Percentiles rank a stretch among this genome's conserved stretches.
These are phyloP conservation scores for Menidia menidia DNA, from an alignment of 2,797 vertebrate species.

Conservation along the genomic window DNA sequence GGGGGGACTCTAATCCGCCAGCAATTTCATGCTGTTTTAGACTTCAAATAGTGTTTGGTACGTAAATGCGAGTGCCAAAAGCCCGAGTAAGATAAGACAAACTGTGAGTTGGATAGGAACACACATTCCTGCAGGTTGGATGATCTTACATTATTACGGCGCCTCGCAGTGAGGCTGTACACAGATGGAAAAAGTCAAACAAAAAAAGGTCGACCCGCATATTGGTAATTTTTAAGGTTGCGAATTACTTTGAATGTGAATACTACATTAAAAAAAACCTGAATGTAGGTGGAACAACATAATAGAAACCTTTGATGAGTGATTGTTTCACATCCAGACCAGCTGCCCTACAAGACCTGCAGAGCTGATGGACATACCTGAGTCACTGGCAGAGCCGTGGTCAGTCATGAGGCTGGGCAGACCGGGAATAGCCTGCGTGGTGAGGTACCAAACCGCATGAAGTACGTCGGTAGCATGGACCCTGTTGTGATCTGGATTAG, in stretches of 20 bases:
- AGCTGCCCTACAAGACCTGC: background rate
- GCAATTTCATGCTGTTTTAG: conserved; percentile 72
- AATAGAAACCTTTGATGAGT: background rate
- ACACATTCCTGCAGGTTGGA: conserved; percentile 57
- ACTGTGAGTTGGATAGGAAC: conserved; percentile 53
- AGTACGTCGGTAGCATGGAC: conserved; percentile 98
- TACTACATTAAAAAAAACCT: conserved; percentile 4
- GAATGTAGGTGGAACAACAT: background rate
- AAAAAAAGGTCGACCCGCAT: conserved; percentile 29
- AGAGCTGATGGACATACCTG: conserved; percentile 81
- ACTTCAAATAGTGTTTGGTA: conserved; percentile 71
- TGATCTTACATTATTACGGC: conserved; percentile 42
- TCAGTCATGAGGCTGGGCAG: conserved; percentile 89
- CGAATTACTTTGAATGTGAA: conserved; percentile 27
- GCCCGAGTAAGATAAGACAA: conserved; percentile 57
- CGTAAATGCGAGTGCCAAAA: conserved; percentile 57
- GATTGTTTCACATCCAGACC: background rate
- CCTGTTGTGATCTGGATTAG: conserved; percentile 93
- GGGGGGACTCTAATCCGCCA: conserved; percentile 70
- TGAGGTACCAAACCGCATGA: conserved; percentile 98
- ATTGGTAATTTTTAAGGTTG: conserved; percentile 18
- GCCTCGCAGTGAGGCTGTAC: conserved; percentile 40
- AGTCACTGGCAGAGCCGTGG: conserved; percentile 91
- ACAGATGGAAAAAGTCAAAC: conserved; percentile 26
- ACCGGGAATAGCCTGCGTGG: conserved; percentile 93